These are phyloP conservation scores for Halcyon senegalensis DNA, from an alignment of 2,113 vertebrate genomes.

Conservation along the genomic window DNA sequence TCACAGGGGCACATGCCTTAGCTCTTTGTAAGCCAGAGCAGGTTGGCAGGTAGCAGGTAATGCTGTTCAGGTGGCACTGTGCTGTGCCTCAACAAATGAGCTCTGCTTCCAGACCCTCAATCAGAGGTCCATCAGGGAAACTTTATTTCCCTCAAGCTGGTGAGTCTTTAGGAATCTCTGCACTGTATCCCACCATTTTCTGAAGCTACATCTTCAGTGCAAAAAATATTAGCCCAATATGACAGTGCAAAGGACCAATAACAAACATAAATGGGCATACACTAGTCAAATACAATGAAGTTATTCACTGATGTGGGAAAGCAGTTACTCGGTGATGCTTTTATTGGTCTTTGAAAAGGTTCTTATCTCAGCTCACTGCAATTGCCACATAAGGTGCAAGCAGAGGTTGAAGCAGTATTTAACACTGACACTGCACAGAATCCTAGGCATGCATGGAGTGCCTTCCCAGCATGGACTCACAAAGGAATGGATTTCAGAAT, in stretches of 20 bases:
- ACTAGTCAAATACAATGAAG: not conserved
- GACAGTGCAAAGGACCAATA: not conserved
- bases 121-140: not conserved
- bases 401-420: not conserved
- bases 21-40: accelerated
- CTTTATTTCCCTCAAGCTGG: not conserved
- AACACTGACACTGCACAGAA: not conserved
- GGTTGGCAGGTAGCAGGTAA: not conserved
- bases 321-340: not conserved
- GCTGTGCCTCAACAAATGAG: not conserved
- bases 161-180: not conserved
- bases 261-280: not conserved
- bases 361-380: not conserved
- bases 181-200: accelerated
- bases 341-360: not conserved
- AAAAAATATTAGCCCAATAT: not conserved
- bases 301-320: not conserved
- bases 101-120: not conserved
- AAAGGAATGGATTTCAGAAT: not conserved
- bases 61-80: not conserved
- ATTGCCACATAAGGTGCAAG: not conserved
- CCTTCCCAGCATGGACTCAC: not conserved
- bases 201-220: not conserved
- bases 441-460: not conserved
- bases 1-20: not conserved